These are phyloP conservation scores for Drosophila buzzatii DNA, from an alignment of 2,888 invertebrate species.

Conservation along the genomic window DNA sequence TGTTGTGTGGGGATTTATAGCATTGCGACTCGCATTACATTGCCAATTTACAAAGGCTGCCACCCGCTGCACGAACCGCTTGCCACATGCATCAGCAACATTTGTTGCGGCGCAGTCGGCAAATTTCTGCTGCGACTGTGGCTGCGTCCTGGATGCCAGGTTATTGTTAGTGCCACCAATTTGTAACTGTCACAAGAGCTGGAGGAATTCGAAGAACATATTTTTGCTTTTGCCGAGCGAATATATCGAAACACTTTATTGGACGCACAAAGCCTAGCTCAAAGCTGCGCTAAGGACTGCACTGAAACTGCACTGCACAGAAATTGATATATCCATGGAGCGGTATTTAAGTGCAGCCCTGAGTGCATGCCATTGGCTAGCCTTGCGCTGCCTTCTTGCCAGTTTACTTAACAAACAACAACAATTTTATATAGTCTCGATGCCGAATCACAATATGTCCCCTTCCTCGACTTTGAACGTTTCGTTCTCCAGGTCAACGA, in stretches of 20 bases:
- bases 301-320: neutral
- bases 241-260: conserved; percentile 9
- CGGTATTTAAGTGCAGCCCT: conserved; percentile 18
- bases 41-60: conserved; percentile 54
- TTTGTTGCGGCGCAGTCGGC: conserved; percentile 38
- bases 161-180: conserved; percentile 43
- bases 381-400: neutral
- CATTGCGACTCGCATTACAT: conserved; percentile 58
- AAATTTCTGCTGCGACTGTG: conserved; percentile 2
- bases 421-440: conserved; percentile 20
- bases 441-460: conserved; percentile 40
- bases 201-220: neutral
- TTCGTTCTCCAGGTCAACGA: conserved; percentile 29
- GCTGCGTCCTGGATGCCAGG: conserved; percentile 23
- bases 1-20: conserved; percentile 62
- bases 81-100: conserved; percentile 41
- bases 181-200: conserved; percentile 35
- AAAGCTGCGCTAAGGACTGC: conserved; percentile 28
- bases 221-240: neutral
- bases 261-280: neutral
- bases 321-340: neutral
- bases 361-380: neutral
- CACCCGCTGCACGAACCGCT: conserved; percentile 14
- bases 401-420: conserved; percentile 9
- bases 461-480: conserved; percentile 60